phyloP scores from a whole-genome alignment of 2,113 vertebrate genomes.

The Cyphomyrus plagiostoma region DNA sequence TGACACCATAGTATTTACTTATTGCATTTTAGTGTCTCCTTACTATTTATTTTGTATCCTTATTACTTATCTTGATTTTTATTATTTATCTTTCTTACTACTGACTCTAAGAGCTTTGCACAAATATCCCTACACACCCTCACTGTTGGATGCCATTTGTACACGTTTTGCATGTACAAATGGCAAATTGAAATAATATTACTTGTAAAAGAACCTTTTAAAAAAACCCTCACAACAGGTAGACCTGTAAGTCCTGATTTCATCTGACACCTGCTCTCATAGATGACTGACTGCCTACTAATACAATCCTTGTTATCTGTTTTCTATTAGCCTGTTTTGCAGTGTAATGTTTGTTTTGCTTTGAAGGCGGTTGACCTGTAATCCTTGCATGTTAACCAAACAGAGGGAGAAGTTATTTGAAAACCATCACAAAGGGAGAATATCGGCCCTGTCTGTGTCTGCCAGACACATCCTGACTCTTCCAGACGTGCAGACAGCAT shows the following conservation, averaged over 20 bases:
- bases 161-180: too few species aligned
- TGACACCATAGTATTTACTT: neutral
- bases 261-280: neutral
- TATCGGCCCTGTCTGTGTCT: neutral
- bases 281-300: neutral
- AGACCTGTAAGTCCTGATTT: neutral
- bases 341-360: neutral
- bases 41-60: neutral
- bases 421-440: constrained; percentile 6
- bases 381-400: neutral
- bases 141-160: neutral
- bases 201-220: neutral
- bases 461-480: neutral
- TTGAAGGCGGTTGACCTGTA: neutral
- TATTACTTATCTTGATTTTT: neutral
- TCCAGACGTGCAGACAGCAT: neutral
- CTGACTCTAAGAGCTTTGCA: neutral
- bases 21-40: neutral
- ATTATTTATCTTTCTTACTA: neutral
- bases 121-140: neutral
- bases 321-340: neutral
- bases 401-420: neutral
- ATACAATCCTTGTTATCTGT: neutral
- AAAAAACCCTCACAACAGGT: neutral
- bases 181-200: neutral